A percentile compares a stretch with the other conserved stretches of the same genome.
Conservation (phyloP, 2,888 invertebrate species). For the Drosophila algonquin region DNA sequence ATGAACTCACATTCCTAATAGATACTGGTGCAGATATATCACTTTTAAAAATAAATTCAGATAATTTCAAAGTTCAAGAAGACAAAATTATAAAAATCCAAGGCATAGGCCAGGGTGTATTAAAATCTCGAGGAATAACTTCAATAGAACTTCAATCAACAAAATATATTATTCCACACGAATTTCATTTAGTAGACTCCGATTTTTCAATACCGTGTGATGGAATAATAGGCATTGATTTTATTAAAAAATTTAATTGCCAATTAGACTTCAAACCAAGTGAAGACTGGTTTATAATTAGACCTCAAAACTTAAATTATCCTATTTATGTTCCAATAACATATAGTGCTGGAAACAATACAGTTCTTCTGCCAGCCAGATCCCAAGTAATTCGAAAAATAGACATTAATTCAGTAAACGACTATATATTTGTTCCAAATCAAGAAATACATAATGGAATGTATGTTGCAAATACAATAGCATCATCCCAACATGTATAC, state of each 20-base stretch:
- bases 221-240: too few relatives aligned
- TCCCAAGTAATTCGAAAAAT: slow-evolving; percentile 7
- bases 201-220: too few relatives aligned
- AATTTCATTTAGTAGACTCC: too few relatives aligned
- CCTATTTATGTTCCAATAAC: slow-evolving; percentile 8
- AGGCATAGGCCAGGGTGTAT: slow-evolving; percentile 7
- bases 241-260: too few relatives aligned
- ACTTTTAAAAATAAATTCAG: slow-evolving; percentile 1
- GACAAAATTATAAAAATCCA: slow-evolving; percentile 7
- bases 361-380: slow-evolving; percentile 1
- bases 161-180: not conserved
- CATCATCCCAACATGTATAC: too few relatives aligned
- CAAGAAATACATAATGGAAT: too few relatives aligned
- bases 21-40: too few relatives aligned
- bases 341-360: slow-evolving; percentile 7
- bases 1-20: too few relatives aligned
- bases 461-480: too few relatives aligned
- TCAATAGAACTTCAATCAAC: slow-evolving; percentile 5
- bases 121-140: slow-evolving; percentile 2
- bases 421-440: slow-evolving; percentile 2
- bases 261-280: too few relatives aligned
- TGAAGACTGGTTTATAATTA: too few relatives aligned
- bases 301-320: not conserved
- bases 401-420: not conserved
- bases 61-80: not conserved